Evolutionary conservation across 2,888 invertebrate genomes (phyloP).

Genomic region (Physocephala rufipes): DNA sequence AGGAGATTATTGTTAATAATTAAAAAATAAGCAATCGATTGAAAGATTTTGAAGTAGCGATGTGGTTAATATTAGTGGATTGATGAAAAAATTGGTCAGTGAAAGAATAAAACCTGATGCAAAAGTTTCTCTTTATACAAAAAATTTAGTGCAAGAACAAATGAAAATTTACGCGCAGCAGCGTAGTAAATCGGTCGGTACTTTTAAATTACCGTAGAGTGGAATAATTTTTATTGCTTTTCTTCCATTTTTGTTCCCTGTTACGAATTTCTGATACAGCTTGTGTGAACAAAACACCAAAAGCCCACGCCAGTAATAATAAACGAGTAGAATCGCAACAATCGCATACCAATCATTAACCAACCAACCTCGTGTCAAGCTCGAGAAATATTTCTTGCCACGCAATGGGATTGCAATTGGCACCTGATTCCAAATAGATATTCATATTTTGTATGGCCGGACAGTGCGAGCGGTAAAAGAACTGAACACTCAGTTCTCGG

Average conservation of each 20-base stretch:
- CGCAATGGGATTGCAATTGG: too few species aligned
- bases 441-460: not conserved
- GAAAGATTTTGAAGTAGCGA: not conserved
- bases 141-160: not conserved
- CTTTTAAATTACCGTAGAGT: conserved; percentile 10
- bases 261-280: too few species aligned
- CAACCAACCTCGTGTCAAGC: not conserved
- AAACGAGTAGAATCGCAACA: not conserved
- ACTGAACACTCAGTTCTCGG: not conserved
- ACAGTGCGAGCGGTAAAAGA: not conserved
- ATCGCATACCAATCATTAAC: not conserved
- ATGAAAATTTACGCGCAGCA: conserved; percentile 19
- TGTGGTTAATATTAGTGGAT: not conserved
- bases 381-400: conserved; percentile 2
- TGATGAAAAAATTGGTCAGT: not conserved
- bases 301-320: not conserved
- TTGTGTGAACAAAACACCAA: not conserved
- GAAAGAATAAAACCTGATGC: not conserved
- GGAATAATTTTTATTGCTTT: not conserved
- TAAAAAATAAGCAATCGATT: not conserved
- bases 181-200: not conserved
- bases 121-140: conserved; percentile 10
- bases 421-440: not conserved
- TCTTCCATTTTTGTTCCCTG: not conserved
- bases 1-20: not conserved